Conservation (phyloP, 2,113 vertebrate genomes). For the Emydocephalus ijimae region DNA sequence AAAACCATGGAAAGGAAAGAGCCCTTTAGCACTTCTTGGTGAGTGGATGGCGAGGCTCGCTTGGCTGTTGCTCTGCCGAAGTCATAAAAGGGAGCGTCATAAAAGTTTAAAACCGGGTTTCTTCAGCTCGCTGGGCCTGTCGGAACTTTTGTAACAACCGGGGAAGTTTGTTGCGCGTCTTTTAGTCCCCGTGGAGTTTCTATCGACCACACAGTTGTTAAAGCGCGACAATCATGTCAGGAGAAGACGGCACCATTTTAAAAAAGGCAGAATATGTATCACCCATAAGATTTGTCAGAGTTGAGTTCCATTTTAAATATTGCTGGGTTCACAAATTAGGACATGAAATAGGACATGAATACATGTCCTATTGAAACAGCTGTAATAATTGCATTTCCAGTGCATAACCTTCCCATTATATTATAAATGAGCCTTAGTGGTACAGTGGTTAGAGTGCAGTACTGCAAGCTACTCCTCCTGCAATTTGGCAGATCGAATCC, state of each 20-base stretch:
- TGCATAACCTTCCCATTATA: neutral
- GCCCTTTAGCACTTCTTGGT: slow-evolving; percentile 58
- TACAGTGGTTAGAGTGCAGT: too few relatives aligned
- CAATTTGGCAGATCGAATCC: too few relatives aligned
- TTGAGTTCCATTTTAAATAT: neutral
- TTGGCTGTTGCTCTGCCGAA: neutral
- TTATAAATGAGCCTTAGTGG: too few relatives aligned
- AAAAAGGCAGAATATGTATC: neutral
- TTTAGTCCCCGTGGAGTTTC: neutral
- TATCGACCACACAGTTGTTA: neutral
- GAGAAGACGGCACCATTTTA: neutral
- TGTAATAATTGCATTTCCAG: neutral
- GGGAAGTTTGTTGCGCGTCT: neutral
- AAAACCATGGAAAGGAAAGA: slow-evolving; percentile 55
- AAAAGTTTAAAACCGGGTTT: neutral
- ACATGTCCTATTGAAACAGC: neutral
- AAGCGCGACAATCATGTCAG: neutral
- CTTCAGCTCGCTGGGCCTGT: neutral
- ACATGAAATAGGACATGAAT: neutral
- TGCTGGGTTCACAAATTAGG: neutral
- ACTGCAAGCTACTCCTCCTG: too few relatives aligned
- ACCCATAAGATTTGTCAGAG: too few relatives aligned
- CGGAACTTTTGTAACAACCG: neutral
- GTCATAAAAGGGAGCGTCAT: neutral
- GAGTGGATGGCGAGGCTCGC: slow-evolving; percentile 43